Base-by-base conservation (phyloP, 2,888 invertebrate genomes). In the Tenthredo livida region DNA sequence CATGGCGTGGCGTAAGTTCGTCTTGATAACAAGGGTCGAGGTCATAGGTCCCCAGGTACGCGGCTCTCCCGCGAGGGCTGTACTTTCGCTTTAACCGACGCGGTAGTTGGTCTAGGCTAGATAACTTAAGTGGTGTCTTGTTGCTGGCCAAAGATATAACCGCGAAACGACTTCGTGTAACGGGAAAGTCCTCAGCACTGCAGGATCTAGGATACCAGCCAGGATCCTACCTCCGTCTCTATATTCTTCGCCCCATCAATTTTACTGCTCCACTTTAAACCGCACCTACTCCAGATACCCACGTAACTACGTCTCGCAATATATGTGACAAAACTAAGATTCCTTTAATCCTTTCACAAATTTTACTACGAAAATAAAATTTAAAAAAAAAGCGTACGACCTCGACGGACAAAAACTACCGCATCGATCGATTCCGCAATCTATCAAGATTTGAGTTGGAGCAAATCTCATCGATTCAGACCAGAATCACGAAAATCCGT, bases 71-170 rank as follows among this genome's bases (percentile, higher is more conserved):
- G 77, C n/a, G 84, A 77, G 77, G 84, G 84, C 84, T 84, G 67
- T 84, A 84, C 77, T 84, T 72, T 77, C 77, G 75, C 75, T 77
- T 65, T 84, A 84, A 84, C 77, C 47, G 65, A 77, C 77, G 77
- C 43, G 77, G 84, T 77, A 67, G 75, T 84, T 77, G 47, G 84
- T 84, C 84, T 77, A 77, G 72, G 84, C 77, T 77, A 84, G 84
- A 77, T 84, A 84, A 77, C 84, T 84, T 84, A 77, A 84, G 84
- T 84, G 84, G 84, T 77, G 75, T 84, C 84, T 84, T 77, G 65
- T 77, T 84, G 77, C 77, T 40, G 65, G 84, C 29, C 72, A 37
- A 43, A 40, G 75, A 77, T 75, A 65, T 43, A 77, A 61, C 75
- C 83, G 33, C 83, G 83, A 47, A 83, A 83, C 67, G 83, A 83